Percentiles rank a stretch among this genome's conserved stretches.
These are phyloP conservation scores for Apostichopus japonicus DNA, from an alignment of 35 echinoderm and acorn worm species.

Conservation along the genomic window DNA sequence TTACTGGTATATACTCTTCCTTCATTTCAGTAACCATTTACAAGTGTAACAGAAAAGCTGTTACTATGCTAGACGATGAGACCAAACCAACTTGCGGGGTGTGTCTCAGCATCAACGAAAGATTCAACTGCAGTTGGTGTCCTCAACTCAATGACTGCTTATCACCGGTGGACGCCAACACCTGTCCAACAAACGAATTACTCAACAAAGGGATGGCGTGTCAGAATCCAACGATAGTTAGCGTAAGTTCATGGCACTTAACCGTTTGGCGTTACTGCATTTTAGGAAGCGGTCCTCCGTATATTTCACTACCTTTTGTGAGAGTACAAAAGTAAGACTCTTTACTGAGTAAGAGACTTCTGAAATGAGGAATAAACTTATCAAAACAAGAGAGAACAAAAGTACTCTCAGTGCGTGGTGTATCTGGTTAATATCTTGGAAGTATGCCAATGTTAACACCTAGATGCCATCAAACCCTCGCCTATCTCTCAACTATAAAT, in stretches of 20 bases:
- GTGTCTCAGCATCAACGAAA: conserved; percentile 1
- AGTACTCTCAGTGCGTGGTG: no score
- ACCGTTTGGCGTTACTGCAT: no score
- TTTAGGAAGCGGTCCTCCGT: no score
- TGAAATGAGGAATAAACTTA: no score
- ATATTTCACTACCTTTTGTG: no score
- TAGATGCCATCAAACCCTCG: no score
- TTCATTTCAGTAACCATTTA: conserved; percentile 36
- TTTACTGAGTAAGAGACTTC: no score
- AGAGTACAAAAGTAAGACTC: no score
- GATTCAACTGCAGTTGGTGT: conserved; percentile 20
- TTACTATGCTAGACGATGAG: background rate
- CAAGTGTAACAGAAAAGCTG: conserved; percentile 15
- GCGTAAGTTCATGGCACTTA: background rate
- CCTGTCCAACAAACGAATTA: background rate
- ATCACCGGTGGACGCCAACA: background rate
- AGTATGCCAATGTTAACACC: no score
- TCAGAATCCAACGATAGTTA: conserved; percentile 2
- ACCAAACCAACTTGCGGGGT: background rate
- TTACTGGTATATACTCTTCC: background rate
- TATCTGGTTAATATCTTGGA: no score
- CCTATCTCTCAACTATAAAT: no score
- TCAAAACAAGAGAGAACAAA: no score
- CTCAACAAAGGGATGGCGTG: conserved; percentile 2
- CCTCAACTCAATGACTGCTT: background rate